phyloP scores from a whole-genome alignment of 2,888 invertebrate genomes.

The Hypolimnas misippus region DNA sequence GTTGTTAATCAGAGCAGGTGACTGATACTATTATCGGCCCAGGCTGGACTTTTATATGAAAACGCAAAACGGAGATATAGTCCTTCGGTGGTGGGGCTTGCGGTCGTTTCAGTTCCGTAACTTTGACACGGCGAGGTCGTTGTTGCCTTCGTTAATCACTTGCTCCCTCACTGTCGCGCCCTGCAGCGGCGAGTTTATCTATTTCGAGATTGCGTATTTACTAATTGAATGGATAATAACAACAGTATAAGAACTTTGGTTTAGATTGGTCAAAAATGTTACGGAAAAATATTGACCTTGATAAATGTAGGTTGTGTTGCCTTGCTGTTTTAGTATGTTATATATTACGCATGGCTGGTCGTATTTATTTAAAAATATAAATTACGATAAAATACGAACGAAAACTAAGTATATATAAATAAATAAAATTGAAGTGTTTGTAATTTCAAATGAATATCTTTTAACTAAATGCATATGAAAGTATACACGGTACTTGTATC shows the following conservation, averaged over 20 bases:
- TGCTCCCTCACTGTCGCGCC: conserved; percentile 50
- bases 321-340: background rate
- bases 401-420: too few species aligned
- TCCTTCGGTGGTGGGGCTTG: conserved; percentile 73
- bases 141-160: conserved; percentile 61
- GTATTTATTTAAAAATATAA: conserved; percentile 4
- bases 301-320: background rate
- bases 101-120: conserved; percentile 82
- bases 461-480: too few species aligned
- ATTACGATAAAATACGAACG: too few species aligned
- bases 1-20: conserved; percentile 78
- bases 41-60: conserved; percentile 81
- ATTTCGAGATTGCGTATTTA: conserved; percentile 47
- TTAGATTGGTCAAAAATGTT: background rate
- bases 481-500: too few species aligned
- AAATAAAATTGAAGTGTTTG: too few species aligned
- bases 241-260: background rate
- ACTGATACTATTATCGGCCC: conserved; percentile 80
- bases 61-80: conserved; percentile 76
- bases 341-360: background rate
- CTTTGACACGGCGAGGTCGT: conserved; percentile 83
- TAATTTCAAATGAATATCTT: too few species aligned
- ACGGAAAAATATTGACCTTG: conserved; percentile 6
- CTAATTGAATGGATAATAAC: conserved; percentile 33
- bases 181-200: conserved; percentile 45